A percentile compares a stretch with the other conserved stretches of the same genome.
These are phyloP conservation scores for Megathymus violae DNA, from an alignment of 1,140 invertebrate species.

Conservation along the genomic window DNA sequence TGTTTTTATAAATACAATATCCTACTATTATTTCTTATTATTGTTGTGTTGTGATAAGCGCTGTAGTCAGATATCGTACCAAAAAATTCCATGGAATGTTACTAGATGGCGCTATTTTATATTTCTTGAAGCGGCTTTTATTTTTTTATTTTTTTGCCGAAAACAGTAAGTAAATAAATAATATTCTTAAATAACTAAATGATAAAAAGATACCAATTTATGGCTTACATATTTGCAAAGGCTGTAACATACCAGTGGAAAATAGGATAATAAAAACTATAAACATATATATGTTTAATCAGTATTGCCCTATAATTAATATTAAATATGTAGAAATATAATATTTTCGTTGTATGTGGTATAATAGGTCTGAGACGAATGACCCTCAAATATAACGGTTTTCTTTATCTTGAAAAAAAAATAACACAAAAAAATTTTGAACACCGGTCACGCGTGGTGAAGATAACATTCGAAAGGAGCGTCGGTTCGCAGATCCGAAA, in stretches of 20 bases:
- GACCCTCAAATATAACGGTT: conserved; percentile 44
- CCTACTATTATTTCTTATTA: conserved; percentile 18
- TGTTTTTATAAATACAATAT: no score
- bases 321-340: no score
- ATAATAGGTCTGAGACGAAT: conserved; percentile 6
- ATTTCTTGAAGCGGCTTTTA: conserved; percentile 32
- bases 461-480: conserved; percentile 60
- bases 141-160: no score
- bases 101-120: conserved; percentile 73
- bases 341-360: no score
- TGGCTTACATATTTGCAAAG: no score
- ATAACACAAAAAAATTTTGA: conserved; percentile 44
- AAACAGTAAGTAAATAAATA: no score
- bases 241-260: no score
- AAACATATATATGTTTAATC: no score
- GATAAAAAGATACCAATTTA: no score
- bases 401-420: conserved; percentile 43
- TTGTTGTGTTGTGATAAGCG: conserved; percentile 15
- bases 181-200: no score
- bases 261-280: no score
- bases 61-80: conserved; percentile 38
- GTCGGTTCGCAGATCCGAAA: conserved; percentile 26
- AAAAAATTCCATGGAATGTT: conserved; percentile 61
- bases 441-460: conserved; percentile 44
- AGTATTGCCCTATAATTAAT: no score